Evolutionary conservation across 1,140 invertebrate species (phyloP), one percentile per base, ranked within the genome.

Genomic region (Lasaia peninsularis): DNA sequence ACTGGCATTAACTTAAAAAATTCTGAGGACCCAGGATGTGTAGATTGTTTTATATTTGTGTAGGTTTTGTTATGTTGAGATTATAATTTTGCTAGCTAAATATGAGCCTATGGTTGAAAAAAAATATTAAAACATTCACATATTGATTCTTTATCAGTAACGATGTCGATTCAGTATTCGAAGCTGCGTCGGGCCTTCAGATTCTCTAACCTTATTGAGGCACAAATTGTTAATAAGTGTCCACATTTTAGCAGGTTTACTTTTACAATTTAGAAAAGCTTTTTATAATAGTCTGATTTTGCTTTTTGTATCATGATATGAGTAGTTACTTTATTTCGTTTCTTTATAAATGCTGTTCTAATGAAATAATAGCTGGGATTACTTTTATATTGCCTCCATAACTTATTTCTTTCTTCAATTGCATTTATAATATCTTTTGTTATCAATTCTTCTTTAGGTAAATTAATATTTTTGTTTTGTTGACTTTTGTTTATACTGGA

Each of bases 171-270:
- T 31, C 11, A 34, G 28, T 12, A 12, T 55, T n/a, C 32, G 4
- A 12, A 69, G 12, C 35, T 56, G 59, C 8, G 11, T 31, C 32
- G 54, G 54, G 20, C 24, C 16, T 21, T 7, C 1, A 10, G 1
- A 32, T 24, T 32, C 10, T n/a, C 60, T 67, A 31, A 52, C 40
- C 64, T 62, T 70, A 52, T 70, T 70, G 18, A 35, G 32, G 7
- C 58, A 44, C 0, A 70, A 34, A 21, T 28, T 49, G 14, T 59
- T 64, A 33, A 70, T 59, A 12, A 62, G 14, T 14, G 11, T 56
- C 67, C 67, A 70, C 63, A 66, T 69, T 35, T 69, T 69, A 18
- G 16, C 35, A 7, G 67, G 63, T 44, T 63, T 58, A 4, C 62
- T 62, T 5, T 31, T 12, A 37, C 53, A 58, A 4, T 57, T 21